Percentiles rank a stretch among this genome's conserved stretches.
Conservation (phyloP, 2,113 vertebrate genomes). For the Sigmodon hispidus region DNA sequence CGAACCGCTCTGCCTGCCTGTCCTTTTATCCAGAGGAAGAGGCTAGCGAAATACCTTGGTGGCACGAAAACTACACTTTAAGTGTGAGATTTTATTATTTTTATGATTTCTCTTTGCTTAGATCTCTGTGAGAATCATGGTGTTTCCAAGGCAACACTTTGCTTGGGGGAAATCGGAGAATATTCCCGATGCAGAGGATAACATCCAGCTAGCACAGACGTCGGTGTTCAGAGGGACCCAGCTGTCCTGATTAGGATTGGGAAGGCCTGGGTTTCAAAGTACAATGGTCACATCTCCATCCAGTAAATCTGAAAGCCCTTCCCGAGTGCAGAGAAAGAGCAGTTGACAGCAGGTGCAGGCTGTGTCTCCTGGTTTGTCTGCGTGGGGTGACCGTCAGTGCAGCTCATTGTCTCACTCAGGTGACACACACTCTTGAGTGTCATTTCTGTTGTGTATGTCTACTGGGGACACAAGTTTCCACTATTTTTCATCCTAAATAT, state of each 20-base stretch:
- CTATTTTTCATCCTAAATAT: neutral
- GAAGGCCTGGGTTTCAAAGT: conserved; percentile 49
- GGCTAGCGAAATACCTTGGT: conserved; percentile 61
- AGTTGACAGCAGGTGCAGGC: neutral
- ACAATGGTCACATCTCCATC: conserved; percentile 27
- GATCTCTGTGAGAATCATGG: conserved; percentile 77
- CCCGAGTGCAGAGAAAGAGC: conserved; percentile 59
- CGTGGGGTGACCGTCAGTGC: neutral
- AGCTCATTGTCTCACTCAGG: neutral
- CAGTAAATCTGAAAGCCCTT: conserved; percentile 47
- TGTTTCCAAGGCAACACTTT: conserved; percentile 81
- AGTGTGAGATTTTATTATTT: conserved; percentile 77
- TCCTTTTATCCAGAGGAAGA: conserved; percentile 66
- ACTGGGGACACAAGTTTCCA: neutral
- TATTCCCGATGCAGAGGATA: conserved; percentile 35
- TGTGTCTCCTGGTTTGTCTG: neutral
- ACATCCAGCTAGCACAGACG: conserved; percentile 54
- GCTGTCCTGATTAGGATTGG: conserved; percentile 60
- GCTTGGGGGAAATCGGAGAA: conserved; percentile 68
- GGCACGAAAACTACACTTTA: conserved; percentile 73
- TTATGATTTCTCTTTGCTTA: conserved; percentile 78
- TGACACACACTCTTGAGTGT: neutral
- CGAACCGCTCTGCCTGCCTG: neutral
- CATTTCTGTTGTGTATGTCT: neutral
- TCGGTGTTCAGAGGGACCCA: neutral